Evolutionary conservation across 2,797 vertebrate species (phyloP), one percentile per base, ranked within the genome.

Genomic region (Pseudomugil tenellus): DNA sequence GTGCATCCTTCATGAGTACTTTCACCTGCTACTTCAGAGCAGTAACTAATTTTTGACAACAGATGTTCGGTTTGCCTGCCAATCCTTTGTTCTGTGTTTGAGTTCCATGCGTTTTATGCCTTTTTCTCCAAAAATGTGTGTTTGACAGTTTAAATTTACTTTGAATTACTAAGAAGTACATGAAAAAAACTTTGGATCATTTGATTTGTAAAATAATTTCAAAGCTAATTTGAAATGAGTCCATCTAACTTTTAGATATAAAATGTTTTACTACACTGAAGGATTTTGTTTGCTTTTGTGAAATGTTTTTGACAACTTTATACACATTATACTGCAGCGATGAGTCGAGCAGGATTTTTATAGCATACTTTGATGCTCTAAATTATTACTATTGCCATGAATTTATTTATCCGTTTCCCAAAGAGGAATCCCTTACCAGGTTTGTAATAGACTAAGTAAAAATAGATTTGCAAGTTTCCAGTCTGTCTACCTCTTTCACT

Each of bases 61-160:
- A 87, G 79, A 86, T 88, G 82, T 61, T 84, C 52, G 23, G 78
- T 82, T 80, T 59, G 43, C 48, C 62, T 34, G 68, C 68, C 76
- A 82, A 63, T 80, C 67, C 55, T 60, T 67, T 43, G 6, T 43
- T 43, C 41, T 23, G 7, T 25, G 5, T 29, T 39, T 61, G 37
- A 41, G 11, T 60, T 67, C 17, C 3, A 16, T 31, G 11, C 8
- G 58, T 17, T 25, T 3, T 39, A 6, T 28, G 12, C 10, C 1
- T 54, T 53, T 28, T 56, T 16, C 58, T 28, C 11, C 16, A 1
- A 39, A 5, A 4, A 4, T 17, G 39, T 1, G 17, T 23, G 19
- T 35, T 49, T 23, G 9, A 49, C n/a, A 3, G 46, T 49, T 49
- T 25, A 23, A 49, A 25, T 43, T 43, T 0, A n/a, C 43, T 46